Percentiles rank a stretch among this genome's conserved stretches.
Conservation (phyloP, 2,797 vertebrate species). For the Xerus rutilus region DNA sequence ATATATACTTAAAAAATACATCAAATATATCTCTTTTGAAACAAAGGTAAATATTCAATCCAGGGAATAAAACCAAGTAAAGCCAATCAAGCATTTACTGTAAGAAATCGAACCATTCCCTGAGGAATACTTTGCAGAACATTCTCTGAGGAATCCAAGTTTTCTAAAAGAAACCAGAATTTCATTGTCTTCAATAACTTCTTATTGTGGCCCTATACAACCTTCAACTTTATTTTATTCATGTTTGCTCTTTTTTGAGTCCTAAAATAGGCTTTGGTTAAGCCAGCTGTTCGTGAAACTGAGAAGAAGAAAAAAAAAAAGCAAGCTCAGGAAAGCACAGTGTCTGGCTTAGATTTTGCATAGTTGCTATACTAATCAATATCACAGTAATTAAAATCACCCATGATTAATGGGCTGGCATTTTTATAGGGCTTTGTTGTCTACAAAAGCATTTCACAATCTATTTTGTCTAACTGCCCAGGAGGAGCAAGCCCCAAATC, state of each 20-base stretch:
- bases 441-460: slow-evolving; percentile 70
- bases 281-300: slow-evolving; percentile 71
- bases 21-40: background rate
- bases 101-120: slow-evolving; percentile 16
- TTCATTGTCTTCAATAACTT: slow-evolving; percentile 39
- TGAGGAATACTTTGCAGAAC: background rate
- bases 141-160: slow-evolving; percentile 18
- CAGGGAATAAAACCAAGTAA: slow-evolving; percentile 25
- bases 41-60: slow-evolving; percentile 15
- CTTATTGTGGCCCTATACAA: slow-evolving; percentile 37
- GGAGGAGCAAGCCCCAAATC: slow-evolving; percentile 63
- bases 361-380: slow-evolving; percentile 81
- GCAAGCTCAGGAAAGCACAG: slow-evolving; percentile 77
- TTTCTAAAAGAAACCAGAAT: slow-evolving; percentile 6
- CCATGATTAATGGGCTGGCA: slow-evolving; percentile 79
- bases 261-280: slow-evolving; percentile 78
- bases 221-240: slow-evolving; percentile 74
- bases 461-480: slow-evolving; percentile 62
- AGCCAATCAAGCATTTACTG: background rate
- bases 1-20: background rate
- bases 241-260: slow-evolving; percentile 68
- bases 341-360: slow-evolving; percentile 71
- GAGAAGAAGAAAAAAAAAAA: slow-evolving; percentile 5
- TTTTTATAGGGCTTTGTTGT: slow-evolving; percentile 70
- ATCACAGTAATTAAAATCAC: slow-evolving; percentile 78